A percentile compares a stretch with the other conserved stretches of the same genome.
Evolutionary conservation across 2,797 vertebrate genomes (phyloP).

Genomic region (Coccyzus lansbergi): DNA sequence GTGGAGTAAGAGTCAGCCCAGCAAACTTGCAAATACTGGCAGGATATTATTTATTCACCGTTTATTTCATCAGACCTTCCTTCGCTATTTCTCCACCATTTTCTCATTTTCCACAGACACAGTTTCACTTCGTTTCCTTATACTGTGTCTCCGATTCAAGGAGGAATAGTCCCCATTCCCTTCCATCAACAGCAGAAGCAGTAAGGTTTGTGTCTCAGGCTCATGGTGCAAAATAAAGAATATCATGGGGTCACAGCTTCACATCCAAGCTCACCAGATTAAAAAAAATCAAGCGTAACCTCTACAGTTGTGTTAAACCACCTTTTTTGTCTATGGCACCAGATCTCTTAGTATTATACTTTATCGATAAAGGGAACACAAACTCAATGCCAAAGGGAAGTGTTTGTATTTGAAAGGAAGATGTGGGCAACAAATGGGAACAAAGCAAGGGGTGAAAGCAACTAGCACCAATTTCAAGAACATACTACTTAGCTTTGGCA

Average conservation of each 20-base stretch:
- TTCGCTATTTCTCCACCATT: neutral
- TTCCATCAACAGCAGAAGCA: neutral
- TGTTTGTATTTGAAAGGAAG: neutral
- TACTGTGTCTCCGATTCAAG: neutral
- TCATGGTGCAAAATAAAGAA: neutral
- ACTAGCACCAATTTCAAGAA: neutral
- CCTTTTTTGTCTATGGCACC: neutral
- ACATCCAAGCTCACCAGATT: neutral
- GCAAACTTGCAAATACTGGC: neutral
- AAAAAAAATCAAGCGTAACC: neutral
- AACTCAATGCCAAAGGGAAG: neutral
- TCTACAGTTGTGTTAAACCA: neutral
- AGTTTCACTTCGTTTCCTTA: neutral
- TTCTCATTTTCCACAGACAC: neutral
- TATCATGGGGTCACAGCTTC: neutral
- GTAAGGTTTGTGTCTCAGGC: neutral
- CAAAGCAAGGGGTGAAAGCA: neutral
- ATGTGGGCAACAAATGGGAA: neutral
- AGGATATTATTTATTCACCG: conserved; percentile 35
- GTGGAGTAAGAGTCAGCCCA: neutral
- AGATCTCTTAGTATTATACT: neutral
- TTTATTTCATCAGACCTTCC: neutral
- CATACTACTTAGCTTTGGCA: neutral
- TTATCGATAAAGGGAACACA: neutral
- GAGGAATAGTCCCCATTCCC: neutral